Evolutionary conservation across 2,797 vertebrate genomes (phyloP), one percentile per base, ranked within the genome.

Genomic region (Phataginus tetradactyla): DNA sequence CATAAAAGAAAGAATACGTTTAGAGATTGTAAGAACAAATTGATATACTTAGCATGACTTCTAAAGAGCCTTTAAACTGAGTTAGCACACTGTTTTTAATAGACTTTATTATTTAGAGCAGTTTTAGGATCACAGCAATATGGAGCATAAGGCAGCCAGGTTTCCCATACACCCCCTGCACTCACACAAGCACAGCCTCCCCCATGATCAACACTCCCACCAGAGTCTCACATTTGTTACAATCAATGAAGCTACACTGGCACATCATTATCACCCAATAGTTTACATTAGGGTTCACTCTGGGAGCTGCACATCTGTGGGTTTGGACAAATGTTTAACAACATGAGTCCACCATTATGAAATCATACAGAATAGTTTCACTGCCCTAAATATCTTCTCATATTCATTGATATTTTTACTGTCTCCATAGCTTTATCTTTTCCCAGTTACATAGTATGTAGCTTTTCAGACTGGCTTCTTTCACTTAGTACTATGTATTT

Each of bases 21-120:
- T 93, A 39, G 53, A 90, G 72, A 85, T 27, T 88, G 4, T 78
- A 90, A 27, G 68, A 85, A 64, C 12, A 59, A 86, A 93, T 91
- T 39, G 14, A 84, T 95, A 64, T 25, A 45, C 45, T 88, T 78
- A 83, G 17, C 55, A 34, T 90, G 77, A 89, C 86, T 96, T 86
- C 80, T 84, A 59, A 66, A 91, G 66, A n/a, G 69, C 34, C 32
- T 95, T 89, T 75, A 89, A 77, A 72, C 37, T n/a, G 11, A 86
- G 20, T 25, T 68, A 79, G 57, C n/a, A 3, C 5, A 3, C 53
- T 77, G 8, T 81, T 91, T 53, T 84, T 59, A 75, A 68, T 71
- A 89, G 63, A 55, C 42, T 57, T 39, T 53, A 69, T 23, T 77
- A 89, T 95, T 45, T n/a, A 64, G 55, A 95, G 55, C 37, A 78